Base-by-base conservation (phyloP, 2,888 invertebrate genomes). In the Autographa pulchrina region DNA sequence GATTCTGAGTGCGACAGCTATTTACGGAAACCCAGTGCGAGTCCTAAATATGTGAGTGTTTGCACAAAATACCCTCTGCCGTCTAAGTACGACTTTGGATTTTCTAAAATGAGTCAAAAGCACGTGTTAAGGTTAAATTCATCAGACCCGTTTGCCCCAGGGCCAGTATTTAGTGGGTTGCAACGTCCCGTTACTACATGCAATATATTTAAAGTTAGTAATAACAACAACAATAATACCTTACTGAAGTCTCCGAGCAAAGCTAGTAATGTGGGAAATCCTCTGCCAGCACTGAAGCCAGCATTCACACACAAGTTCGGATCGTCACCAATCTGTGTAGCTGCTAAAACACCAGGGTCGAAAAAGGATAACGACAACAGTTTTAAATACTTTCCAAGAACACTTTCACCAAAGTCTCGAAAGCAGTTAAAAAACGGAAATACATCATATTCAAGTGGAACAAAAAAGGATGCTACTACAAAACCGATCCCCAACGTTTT, bases 1-100 rank as follows among this genome's bases (percentile, higher is more conserved):
- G 96, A 96, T 79, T 96, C 96, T 7, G 96, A 96, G 84, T 93
- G 95, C 82, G 96, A 96, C 73, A 93, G 89, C 60, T 95, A 93
- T 85, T 87, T 95, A 75, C 88, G 94, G 71, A 93, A 93, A 84
- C 88, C 94, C 16, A 91, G 85, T 77, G 87, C 92, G 75, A 94
- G 93, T 85, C 95, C 96, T 13, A 96, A 96, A 86, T 96, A 96
- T 78, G 84, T 92, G 9, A 96, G 95, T 81, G 94, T 96, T 56
- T 92, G 93, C 78, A 92, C 93, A 60, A 94, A 95, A 86, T 95
- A 94, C 85, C 94, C 94, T 11, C 77, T 93, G 59, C 87, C 92
- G 32, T 89, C 94, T 2, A 95, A 94, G 78, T 94, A 93, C 78
- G 89, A 88, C 67, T 95, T 92, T 83, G 92, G 93, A 7, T 95